Conservation (phyloP, 2,797 vertebrate genomes). For the Spinus pinus region DNA sequence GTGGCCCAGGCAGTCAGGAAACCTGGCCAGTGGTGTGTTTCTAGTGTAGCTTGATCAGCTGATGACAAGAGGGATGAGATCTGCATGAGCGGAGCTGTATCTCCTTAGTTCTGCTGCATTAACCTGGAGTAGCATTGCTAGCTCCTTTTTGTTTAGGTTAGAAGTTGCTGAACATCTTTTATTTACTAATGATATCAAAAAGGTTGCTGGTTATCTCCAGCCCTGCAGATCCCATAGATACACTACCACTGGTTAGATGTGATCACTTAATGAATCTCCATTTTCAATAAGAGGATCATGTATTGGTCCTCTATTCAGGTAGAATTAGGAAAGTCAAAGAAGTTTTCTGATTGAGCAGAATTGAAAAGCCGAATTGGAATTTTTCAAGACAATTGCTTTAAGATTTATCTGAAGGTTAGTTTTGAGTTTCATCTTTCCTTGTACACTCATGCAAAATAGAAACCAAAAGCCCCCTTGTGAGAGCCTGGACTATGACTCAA, state of each 20-base stretch:
- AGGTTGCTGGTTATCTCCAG: neutral
- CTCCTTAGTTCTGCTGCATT: neutral
- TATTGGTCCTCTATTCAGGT: neutral
- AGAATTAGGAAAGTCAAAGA: neutral
- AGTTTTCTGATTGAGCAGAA: neutral
- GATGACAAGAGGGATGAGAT: neutral
- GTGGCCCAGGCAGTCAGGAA: neutral
- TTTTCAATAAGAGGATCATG: neutral
- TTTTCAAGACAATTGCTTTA: neutral
- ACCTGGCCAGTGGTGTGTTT: fast-evolving
- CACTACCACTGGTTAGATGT: neutral
- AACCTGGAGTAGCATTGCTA: neutral
- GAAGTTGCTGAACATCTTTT: neutral
- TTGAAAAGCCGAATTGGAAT: neutral
- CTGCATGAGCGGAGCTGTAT: neutral
- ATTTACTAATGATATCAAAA: neutral
- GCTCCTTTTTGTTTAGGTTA: neutral
- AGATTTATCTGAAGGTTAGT: neutral
- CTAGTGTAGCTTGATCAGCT: neutral
- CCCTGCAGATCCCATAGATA: neutral
- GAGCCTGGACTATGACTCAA: neutral
- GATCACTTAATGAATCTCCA: neutral
- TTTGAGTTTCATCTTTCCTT: neutral
- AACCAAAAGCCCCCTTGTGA: neutral
- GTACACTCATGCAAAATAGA: neutral